Evolutionary conservation across 2,113 vertebrate genomes (phyloP).

Genomic region (Peromyscus leucopus): DNA sequence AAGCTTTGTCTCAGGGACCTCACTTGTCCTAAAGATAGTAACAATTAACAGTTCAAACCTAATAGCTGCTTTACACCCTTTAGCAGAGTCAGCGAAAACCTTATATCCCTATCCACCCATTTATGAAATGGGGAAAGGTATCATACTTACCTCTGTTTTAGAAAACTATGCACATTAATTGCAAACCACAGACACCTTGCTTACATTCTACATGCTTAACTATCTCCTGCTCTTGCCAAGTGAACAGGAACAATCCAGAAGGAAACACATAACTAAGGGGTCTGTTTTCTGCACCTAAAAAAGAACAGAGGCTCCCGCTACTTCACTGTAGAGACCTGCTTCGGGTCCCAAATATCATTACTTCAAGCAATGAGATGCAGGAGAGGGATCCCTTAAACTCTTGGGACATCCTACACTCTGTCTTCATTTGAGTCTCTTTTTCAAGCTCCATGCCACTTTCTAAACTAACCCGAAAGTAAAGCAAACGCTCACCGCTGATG

Average conservation of each 20-base stretch:
- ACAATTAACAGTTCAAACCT: slow-evolving; percentile 43
- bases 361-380: slow-evolving; percentile 20
- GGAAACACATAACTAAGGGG: not conserved
- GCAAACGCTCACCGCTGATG: not conserved
- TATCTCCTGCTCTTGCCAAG: slow-evolving; percentile 11
- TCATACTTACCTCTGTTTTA: slow-evolving; percentile 6
- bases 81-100: not conserved
- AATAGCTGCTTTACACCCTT: not conserved
- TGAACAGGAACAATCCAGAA: slow-evolving; percentile 17
- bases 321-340: not conserved
- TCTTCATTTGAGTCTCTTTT: not conserved
- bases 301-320: not conserved
- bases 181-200: not conserved
- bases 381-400: not conserved
- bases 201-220: slow-evolving; percentile 35
- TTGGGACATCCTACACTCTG: not conserved
- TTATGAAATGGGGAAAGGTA: slow-evolving; percentile 31
- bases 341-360: slow-evolving; percentile 16
- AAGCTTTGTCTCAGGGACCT: slow-evolving; percentile 34
- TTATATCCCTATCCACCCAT: slow-evolving; percentile 34
- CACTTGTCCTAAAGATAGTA: slow-evolving; percentile 18
- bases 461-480: slow-evolving; percentile 52
- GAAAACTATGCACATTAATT: slow-evolving; percentile 7
- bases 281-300: not conserved
- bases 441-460: not conserved